Percentiles rank a stretch among this genome's conserved stretches.
Evolutionary conservation across 2,888 invertebrate species (phyloP).

Genomic region (Tridacna crocea): DNA sequence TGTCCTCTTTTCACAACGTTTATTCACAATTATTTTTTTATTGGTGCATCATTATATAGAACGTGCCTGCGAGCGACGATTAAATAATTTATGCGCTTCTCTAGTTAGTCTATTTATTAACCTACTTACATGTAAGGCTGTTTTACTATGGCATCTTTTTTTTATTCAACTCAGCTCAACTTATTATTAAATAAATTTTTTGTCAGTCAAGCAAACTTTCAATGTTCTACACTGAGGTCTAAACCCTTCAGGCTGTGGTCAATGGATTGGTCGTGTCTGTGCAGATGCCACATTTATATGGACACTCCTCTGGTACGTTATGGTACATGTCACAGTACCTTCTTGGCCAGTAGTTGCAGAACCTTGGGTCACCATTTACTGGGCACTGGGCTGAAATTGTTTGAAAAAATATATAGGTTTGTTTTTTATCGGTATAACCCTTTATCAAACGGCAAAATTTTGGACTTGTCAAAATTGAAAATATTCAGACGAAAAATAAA

Average conservation of each 20-base stretch:
- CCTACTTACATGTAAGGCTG: no score
- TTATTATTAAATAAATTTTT: no score
- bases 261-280: constrained; percentile 10
- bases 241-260: neutral
- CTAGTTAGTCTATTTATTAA: no score
- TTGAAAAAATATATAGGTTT: neutral
- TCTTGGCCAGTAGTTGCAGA: constrained; percentile 65
- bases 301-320: constrained; percentile 74
- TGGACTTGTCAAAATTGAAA: neutral
- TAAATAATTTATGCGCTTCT: no score
- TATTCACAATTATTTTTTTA: no score
- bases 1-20: no score
- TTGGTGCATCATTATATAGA: no score
- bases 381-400: constrained; percentile 68
- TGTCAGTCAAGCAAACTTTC: no score
- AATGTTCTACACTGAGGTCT: neutral
- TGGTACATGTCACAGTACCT: constrained; percentile 64
- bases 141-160: no score
- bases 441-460: neutral
- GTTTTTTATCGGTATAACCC: neutral
- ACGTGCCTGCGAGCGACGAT: no score
- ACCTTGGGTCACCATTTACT: constrained; percentile 53
- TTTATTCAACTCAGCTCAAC: no score
- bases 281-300: constrained; percentile 71
- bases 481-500: no score